These are phyloP conservation scores for Odocoileus virginianus DNA, from an alignment of 2,113 vertebrate species.

Conservation along the genomic window DNA sequence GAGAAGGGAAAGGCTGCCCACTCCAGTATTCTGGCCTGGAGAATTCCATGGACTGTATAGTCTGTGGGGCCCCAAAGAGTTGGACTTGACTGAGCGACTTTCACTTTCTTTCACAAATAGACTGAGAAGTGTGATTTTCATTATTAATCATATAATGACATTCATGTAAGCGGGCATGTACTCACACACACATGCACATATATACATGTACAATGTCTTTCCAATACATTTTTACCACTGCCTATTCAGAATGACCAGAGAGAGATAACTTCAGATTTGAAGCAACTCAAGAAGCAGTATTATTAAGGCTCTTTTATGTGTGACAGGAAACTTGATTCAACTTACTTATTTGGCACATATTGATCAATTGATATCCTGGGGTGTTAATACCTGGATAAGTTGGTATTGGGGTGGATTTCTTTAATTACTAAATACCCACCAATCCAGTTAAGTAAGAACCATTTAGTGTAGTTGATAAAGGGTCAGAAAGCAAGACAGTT, in stretches of 20 bases:
- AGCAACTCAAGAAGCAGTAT: background rate
- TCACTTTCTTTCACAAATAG: background rate
- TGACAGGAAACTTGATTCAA: background rate
- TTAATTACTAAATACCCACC: background rate
- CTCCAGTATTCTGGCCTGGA: background rate
- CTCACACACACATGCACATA: background rate
- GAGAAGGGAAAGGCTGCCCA: background rate
- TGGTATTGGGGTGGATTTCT: background rate
- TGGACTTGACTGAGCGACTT: rapidly evolving
- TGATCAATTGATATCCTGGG: background rate
- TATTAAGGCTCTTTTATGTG: background rate
- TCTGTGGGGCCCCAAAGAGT: background rate
- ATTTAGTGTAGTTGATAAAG: background rate
- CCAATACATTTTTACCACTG: background rate
- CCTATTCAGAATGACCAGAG: background rate
- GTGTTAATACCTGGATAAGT: background rate
- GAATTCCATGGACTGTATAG: background rate
- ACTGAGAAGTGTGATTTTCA: background rate
- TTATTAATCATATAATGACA: background rate
- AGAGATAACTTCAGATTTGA: background rate
- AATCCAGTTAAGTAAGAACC: background rate
- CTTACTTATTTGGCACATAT: background rate
- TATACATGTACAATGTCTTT: background rate
- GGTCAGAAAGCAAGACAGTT: background rate
- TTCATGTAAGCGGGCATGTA: background rate